Conservation (phyloP, 2,888 invertebrate species). For the Chelonus formosanus region DNA sequence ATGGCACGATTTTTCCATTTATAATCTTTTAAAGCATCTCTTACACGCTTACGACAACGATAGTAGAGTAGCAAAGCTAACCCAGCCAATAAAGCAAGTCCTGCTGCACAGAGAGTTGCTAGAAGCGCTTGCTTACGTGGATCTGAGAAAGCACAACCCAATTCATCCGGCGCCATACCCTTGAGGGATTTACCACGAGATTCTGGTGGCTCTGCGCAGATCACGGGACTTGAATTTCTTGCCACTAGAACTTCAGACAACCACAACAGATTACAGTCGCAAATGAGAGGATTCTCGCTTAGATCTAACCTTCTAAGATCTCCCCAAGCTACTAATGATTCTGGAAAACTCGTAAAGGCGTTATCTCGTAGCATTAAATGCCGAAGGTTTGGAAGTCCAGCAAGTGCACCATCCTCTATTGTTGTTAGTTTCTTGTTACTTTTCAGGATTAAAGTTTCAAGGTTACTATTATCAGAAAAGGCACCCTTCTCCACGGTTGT, state of each 20-base stretch:
- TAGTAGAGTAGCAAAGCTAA: conserved; percentile 77
- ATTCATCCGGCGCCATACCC: conserved; percentile 76
- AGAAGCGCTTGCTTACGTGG: conserved; percentile 82
- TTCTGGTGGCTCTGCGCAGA: conserved; percentile 78
- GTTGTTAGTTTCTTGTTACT: conserved; percentile 79
- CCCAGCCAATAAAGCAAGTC: conserved; percentile 77
- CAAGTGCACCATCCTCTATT: conserved; percentile 80
- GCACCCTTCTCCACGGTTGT: conserved; percentile 80
- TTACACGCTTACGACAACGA: conserved; percentile 81
- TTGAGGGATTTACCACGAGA: conserved; percentile 73
- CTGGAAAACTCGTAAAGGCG: conserved; percentile 78
- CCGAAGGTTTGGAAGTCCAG: conserved; percentile 81
- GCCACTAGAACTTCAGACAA: conserved; percentile 76
- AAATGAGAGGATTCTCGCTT: conserved; percentile 83
- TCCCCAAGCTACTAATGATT: conserved; percentile 81
- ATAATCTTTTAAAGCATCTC: conserved; percentile 84
- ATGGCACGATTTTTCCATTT: conserved; percentile 80
- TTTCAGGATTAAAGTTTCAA: conserved; percentile 79
- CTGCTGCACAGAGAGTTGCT: conserved; percentile 78
- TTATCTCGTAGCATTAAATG: conserved; percentile 82
- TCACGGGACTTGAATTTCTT: conserved; percentile 75
- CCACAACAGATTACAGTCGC: conserved; percentile 85
- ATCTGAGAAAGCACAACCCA: conserved; percentile 84
- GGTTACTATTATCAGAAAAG: conserved; percentile 81
- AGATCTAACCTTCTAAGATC: conserved; percentile 80